Evolutionary conservation across 2,113 vertebrate genomes (phyloP).

Genomic region (Nibea albiflora): DNA sequence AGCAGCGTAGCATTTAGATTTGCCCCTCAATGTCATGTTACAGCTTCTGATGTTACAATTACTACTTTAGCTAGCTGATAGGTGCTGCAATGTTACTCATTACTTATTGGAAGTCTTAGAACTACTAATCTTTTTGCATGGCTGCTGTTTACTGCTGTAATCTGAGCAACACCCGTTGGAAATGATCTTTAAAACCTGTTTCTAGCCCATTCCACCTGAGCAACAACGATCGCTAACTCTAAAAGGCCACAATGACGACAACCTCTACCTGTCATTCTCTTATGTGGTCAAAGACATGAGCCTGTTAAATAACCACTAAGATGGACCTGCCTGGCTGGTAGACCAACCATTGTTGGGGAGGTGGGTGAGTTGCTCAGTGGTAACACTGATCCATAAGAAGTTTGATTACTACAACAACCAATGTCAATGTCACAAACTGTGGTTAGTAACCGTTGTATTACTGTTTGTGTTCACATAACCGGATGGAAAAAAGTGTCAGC

Average conservation of each 20-base stretch:
- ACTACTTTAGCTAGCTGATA: no score
- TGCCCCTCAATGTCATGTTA: no score
- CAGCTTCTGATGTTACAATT: no score
- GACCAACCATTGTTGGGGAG: background rate
- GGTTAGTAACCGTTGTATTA: background rate
- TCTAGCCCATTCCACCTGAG: constrained; percentile 45
- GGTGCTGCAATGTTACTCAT: no score
- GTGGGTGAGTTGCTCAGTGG: background rate
- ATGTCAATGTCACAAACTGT: background rate
- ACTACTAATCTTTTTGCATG: background rate
- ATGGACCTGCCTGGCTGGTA: background rate
- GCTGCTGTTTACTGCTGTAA: background rate
- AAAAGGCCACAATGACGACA: constrained; percentile 9
- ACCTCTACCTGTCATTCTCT: constrained; percentile 17
- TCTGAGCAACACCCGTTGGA: background rate
- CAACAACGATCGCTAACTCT: background rate
- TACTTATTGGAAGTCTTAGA: no score
- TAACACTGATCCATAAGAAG: background rate
- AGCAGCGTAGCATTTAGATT: no score
- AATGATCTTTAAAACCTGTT: constrained; percentile 21
- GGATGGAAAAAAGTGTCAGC: background rate
- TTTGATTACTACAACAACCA: background rate
- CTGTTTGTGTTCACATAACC: background rate
- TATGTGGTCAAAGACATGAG: background rate
- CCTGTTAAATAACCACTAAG: constrained; percentile 13